Conservation (phyloP, 2,113 vertebrate species). For the Heliornis fulica region DNA sequence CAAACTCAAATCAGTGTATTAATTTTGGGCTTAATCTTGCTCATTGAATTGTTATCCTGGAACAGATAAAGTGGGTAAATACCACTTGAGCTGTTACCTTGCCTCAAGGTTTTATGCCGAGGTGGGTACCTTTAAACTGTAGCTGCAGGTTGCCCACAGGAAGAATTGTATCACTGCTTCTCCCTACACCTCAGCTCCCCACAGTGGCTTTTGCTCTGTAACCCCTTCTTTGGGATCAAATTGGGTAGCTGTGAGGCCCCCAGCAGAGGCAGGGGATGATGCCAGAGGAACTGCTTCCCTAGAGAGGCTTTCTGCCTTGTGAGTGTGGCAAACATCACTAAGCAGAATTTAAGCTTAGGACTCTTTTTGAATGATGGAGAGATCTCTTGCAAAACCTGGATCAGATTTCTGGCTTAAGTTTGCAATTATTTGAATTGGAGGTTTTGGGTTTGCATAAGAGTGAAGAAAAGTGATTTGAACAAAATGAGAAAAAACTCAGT, state of each 20-base stretch:
- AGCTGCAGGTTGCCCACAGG: rapidly evolving
- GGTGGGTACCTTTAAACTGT: background rate
- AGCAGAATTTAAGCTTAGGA: background rate
- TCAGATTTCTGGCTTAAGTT: background rate
- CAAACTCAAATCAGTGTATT: background rate
- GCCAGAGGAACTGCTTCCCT: background rate
- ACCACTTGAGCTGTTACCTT: background rate
- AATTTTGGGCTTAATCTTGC: background rate
- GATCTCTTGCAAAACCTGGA: background rate
- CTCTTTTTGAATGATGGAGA: background rate
- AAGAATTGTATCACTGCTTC: background rate
- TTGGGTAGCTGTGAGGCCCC: background rate
- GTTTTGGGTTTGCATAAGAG: background rate
- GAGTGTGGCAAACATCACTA: background rate
- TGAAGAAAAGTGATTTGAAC: background rate
- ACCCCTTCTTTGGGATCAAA: background rate
- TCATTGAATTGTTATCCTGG: background rate
- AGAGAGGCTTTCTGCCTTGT: background rate
- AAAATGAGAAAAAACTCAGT: background rate
- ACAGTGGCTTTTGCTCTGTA: background rate
- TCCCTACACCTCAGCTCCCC: background rate
- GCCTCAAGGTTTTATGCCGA: background rate
- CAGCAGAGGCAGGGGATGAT: background rate
- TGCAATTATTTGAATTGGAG: background rate
- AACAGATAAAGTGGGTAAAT: background rate